Evolutionary conservation across 2,888 invertebrate genomes (phyloP).

Genomic region (Oxyteleia sp.): DNA sequence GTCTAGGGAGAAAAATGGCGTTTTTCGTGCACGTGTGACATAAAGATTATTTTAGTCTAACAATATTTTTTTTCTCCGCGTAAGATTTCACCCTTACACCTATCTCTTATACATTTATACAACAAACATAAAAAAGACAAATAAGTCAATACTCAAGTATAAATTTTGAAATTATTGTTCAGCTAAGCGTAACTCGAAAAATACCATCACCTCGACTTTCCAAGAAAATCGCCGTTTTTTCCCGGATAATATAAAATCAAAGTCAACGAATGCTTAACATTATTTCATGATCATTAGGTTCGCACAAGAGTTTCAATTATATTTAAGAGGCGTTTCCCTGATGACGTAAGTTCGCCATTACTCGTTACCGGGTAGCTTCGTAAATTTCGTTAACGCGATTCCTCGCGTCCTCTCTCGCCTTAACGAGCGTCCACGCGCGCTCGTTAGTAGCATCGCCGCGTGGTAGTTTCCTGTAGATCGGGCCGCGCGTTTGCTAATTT

Average conservation of each 20-base stretch:
- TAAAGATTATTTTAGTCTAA: no score
- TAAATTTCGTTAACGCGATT: constrained; percentile 81
- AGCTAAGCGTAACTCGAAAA: no score
- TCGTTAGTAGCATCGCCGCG: constrained; percentile 76
- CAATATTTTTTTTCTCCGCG: no score
- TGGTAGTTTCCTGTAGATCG: constrained; percentile 73
- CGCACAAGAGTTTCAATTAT: constrained; percentile 54
- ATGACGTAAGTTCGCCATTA: constrained; percentile 73
- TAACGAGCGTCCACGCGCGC: constrained; percentile 80
- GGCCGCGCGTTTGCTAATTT: constrained; percentile 76
- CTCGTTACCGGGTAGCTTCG: constrained; percentile 80
- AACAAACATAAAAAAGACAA: no score
- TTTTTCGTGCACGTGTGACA: no score
- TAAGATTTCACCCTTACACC: no score
- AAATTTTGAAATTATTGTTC: no score
- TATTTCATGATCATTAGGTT: constrained; percentile 59
- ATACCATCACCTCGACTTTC: not conserved
- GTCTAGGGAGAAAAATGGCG: no score
- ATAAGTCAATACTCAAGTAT: no score
- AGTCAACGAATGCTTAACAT: constrained; percentile 28
- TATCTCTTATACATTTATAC: no score
- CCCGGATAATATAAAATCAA: constrained; percentile 27
- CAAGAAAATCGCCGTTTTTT: not conserved
- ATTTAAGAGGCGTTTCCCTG: constrained; percentile 69
- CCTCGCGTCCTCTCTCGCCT: constrained; percentile 77